These are phyloP conservation scores for Drosophila micromelanica DNA, from an alignment of 1,140 invertebrate species.

Conservation along the genomic window DNA sequence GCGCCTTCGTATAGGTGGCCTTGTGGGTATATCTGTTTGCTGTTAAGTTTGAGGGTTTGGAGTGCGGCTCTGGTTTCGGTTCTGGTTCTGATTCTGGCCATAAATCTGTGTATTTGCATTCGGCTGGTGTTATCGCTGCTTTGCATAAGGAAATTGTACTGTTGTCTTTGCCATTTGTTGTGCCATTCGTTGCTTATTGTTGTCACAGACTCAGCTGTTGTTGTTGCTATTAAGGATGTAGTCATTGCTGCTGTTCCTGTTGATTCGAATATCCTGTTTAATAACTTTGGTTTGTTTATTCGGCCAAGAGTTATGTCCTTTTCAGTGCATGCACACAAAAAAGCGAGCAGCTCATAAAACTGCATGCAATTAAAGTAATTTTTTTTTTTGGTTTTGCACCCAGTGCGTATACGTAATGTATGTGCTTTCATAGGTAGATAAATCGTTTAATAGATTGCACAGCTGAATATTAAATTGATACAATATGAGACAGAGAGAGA, in stretches of 20 bases:
- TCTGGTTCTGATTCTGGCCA: constrained; percentile 36
- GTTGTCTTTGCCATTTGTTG: constrained; percentile 71
- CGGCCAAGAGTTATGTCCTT: constrained; percentile 66
- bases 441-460: background rate
- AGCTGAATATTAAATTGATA: background rate
- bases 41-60: constrained; percentile 21
- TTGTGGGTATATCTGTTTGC: constrained; percentile 6
- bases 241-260: constrained; percentile 46
- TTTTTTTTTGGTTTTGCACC: background rate
- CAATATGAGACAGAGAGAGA: background rate
- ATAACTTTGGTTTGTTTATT: constrained; percentile 75
- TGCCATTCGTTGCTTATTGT: constrained; percentile 50
- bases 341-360: constrained; percentile 26
- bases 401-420: constrained; percentile 15
- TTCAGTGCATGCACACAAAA: background rate
- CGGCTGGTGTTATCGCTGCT: constrained; percentile 75
- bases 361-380: constrained; percentile 20
- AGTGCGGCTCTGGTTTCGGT: background rate
- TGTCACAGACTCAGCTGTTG: constrained; percentile 29
- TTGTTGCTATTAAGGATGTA: constrained; percentile 3
- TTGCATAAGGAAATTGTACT: constrained; percentile 81
- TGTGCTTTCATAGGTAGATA: background rate
- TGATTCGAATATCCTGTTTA: constrained; percentile 79
- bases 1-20: constrained; percentile 11
- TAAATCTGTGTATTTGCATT: constrained; percentile 82